Conservation (phyloP, 2,888 invertebrate species). For the Cabera pusaria region DNA sequence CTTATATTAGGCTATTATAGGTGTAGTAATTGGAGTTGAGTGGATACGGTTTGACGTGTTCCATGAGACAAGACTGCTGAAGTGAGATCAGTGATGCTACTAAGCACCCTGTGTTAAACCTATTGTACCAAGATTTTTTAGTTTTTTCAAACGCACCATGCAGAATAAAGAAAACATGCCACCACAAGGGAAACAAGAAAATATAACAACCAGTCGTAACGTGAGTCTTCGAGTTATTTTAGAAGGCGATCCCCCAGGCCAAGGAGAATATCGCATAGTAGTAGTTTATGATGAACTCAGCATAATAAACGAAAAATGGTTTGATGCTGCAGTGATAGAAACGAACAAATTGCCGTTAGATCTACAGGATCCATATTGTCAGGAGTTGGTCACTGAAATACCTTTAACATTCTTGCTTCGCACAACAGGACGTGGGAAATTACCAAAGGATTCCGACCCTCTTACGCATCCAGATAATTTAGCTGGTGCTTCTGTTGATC, state of each 20-base stretch:
- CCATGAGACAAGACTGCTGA: too few relatives aligned
- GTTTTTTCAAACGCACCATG: too few relatives aligned
- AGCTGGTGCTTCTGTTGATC: conserved; percentile 64
- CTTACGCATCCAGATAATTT: conserved; percentile 57
- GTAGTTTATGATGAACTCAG: conserved; percentile 51
- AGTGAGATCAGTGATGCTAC: too few relatives aligned
- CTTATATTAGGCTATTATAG: too few relatives aligned
- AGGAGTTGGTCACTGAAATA: conserved; percentile 45
- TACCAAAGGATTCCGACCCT: conserved; percentile 58
- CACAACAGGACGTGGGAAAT: conserved; percentile 44
- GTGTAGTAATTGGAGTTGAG: too few relatives aligned
- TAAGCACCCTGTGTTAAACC: too few relatives aligned
- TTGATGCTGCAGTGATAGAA: conserved; percentile 34
- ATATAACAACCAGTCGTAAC: too few relatives aligned
- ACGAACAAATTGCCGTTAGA: conserved; percentile 46
- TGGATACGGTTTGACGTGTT: too few relatives aligned
- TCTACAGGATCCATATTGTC: conserved; percentile 45
- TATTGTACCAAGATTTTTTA: too few relatives aligned
- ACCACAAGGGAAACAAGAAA: not conserved
- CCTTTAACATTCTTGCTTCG: conserved; percentile 67
- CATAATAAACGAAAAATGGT: conserved; percentile 57
- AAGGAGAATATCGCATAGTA: conserved; percentile 50
- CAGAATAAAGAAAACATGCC: too few relatives aligned
- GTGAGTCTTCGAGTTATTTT: conserved; percentile 43
- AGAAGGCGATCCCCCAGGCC: conserved; percentile 44